Conservation (phyloP, 1,140 invertebrate genomes). For the Solenopsis invicta region DNA sequence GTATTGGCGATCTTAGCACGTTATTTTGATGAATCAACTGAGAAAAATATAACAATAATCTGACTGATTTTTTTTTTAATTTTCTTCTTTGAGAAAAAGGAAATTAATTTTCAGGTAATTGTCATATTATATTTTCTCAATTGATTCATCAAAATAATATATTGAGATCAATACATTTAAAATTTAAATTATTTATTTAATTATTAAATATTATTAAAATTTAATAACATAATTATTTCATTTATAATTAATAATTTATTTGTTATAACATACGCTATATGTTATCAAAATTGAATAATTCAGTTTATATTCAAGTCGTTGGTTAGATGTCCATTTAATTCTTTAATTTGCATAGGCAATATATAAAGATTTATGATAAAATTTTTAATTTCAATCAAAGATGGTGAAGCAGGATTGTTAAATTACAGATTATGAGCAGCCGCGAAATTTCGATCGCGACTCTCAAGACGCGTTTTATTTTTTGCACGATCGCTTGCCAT, state of each 20-base stretch:
- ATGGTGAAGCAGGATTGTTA: not conserved
- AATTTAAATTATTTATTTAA: not conserved
- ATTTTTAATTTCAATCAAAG: not conserved
- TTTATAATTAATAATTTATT: slow-evolving; percentile 1
- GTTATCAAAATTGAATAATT: slow-evolving; percentile 14
- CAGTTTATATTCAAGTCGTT: not conserved
- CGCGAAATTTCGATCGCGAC: not conserved
- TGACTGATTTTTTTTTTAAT: too few species aligned
- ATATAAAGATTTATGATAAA: not conserved
- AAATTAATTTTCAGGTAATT: too few species aligned
- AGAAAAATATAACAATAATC: too few species aligned
- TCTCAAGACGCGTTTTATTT: slow-evolving; percentile 23
- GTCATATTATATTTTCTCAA: too few species aligned
- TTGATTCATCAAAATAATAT: not conserved
- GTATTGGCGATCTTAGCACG: too few species aligned
- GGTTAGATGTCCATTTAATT: not conserved
- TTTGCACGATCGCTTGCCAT: not conserved
- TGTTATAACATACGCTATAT: not conserved
- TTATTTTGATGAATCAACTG: too few species aligned
- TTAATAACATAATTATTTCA: not conserved
- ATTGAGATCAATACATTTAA: not conserved
- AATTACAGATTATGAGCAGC: not conserved
- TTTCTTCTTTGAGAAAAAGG: too few species aligned
- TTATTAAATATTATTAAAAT: slow-evolving; percentile 3
- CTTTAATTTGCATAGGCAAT: not conserved